phyloP scores from a whole-genome alignment of 64 coral and sea anemone genomes.

The Montipora cactus region DNA sequence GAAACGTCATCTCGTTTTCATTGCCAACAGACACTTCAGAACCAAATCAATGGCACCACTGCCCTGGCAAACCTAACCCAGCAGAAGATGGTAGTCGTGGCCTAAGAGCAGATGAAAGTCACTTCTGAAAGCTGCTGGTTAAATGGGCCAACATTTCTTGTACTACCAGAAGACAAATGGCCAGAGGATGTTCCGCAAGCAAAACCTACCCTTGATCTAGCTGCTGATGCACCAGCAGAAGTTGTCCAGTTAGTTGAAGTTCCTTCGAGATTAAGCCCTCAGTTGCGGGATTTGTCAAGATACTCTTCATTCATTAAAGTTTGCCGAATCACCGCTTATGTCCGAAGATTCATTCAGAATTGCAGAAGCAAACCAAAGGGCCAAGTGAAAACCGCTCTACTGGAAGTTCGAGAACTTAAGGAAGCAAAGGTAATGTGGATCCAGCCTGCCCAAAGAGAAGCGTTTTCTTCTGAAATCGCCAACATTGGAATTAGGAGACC shows the following conservation, averaged over 20 bases:
- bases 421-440: constrained; percentile 6
- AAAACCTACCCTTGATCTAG: neutral
- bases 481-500: neutral
- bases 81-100: constrained; percentile 36
- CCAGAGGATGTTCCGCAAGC: neutral
- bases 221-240: too few relatives aligned
- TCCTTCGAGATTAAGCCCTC: neutral
- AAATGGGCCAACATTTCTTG: constrained; percentile 25
- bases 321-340: constrained; percentile 26
- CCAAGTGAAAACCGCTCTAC: neutral
- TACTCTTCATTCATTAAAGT: constrained; percentile 25
- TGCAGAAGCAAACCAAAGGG: neutral
- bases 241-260: neutral
- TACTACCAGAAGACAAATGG: constrained; percentile 52
- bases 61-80: constrained; percentile 11
- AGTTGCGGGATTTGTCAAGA: neutral
- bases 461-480: neutral
- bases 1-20: constrained; percentile 11
- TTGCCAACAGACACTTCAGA: constrained; percentile 38
- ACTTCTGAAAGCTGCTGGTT: neutral
- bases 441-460: neutral
- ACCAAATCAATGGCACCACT: constrained; percentile 30
- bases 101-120: neutral
- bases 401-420: constrained; percentile 2
- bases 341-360: constrained; percentile 18